Conservation (phyloP, 1,140 invertebrate species). For the Marisa cornuarietis region DNA sequence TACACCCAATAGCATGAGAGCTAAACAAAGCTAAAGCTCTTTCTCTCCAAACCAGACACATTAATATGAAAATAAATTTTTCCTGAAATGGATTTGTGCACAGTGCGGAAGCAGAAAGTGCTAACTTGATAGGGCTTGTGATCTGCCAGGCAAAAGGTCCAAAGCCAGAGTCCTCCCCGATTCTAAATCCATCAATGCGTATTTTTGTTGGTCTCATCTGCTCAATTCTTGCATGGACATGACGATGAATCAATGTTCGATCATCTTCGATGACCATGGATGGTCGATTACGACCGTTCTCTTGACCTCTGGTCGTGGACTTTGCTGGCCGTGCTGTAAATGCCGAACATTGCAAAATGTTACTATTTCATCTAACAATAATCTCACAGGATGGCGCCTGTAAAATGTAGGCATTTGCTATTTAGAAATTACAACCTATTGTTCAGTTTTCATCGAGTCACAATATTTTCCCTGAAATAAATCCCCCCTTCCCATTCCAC, state of each 20-base stretch:
- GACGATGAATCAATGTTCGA: constrained; percentile 37
- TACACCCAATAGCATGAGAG: too few relatives aligned
- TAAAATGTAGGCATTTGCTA: too few relatives aligned
- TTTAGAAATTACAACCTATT: too few relatives aligned
- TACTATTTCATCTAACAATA: too few relatives aligned
- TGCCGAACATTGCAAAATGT: too few relatives aligned
- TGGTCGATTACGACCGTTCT: constrained; percentile 1
- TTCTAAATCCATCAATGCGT: constrained; percentile 55
- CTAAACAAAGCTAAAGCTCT: not conserved
- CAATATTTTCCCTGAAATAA: too few relatives aligned
- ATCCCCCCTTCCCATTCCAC: too few relatives aligned
- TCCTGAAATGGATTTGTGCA: not conserved
- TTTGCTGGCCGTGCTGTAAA: constrained; percentile 14
- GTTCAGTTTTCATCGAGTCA: too few relatives aligned
- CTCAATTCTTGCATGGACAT: constrained; percentile 48
- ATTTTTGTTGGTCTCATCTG: constrained; percentile 50
- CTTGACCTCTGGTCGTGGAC: too few relatives aligned
- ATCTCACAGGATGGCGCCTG: too few relatives aligned
- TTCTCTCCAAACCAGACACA: not conserved
- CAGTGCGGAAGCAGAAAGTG: not conserved
- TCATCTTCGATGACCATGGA: constrained; percentile 29
- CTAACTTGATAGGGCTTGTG: constrained; percentile 56
- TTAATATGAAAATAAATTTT: not conserved
- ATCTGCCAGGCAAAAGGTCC: constrained; percentile 61
- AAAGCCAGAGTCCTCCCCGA: constrained; percentile 47